Conservation (phyloP, 1,140 invertebrate genomes). For the Venturia canescens region DNA sequence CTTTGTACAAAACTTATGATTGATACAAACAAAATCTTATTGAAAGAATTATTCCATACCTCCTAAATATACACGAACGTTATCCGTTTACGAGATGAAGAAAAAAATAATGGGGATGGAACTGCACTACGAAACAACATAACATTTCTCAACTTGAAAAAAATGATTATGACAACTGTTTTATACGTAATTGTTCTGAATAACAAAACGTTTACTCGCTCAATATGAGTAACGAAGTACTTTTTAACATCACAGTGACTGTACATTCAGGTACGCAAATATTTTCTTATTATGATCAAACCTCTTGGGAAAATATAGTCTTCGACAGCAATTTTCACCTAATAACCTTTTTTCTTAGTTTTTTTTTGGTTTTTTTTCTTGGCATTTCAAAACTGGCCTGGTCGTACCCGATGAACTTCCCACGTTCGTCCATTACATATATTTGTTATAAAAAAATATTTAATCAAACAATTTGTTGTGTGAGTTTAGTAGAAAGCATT, state of each 20-base stretch:
- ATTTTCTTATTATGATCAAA: conserved; percentile 21
- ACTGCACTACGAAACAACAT: background rate
- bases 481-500: too few species aligned
- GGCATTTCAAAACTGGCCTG: too few species aligned
- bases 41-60: too few species aligned
- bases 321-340: background rate
- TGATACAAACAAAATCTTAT: too few species aligned
- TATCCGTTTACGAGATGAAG: background rate
- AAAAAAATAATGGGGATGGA: background rate
- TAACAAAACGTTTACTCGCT: background rate
- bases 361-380: too few species aligned
- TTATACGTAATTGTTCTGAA: background rate
- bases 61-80: too few species aligned
- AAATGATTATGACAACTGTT: background rate
- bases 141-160: background rate
- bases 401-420: too few species aligned
- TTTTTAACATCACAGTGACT: conserved; percentile 31
- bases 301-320: background rate
- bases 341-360: background rate
- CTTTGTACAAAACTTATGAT: conserved; percentile 59
- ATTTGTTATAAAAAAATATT: too few species aligned
- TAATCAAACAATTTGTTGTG: too few species aligned
- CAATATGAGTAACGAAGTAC: background rate
- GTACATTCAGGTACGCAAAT: conserved; percentile 38
- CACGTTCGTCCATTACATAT: too few species aligned